A percentile compares a stretch with the other conserved stretches of the same genome.
Conservation (phyloP, 2,888 invertebrate species). For the Agriopis leucophaearia region DNA sequence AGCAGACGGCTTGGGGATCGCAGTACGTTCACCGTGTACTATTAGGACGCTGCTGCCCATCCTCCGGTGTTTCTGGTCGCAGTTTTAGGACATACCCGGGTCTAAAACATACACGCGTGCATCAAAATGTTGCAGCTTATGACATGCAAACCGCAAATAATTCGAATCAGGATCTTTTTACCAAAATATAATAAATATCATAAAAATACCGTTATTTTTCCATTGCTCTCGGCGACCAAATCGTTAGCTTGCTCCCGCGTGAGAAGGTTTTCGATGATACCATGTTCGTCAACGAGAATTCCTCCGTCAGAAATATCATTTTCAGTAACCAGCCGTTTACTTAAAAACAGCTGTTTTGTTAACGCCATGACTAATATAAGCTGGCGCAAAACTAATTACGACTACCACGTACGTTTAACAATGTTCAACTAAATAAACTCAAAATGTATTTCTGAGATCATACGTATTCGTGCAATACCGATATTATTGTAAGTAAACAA, state of each 20-base stretch:
- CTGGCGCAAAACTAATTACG: conserved; percentile 46
- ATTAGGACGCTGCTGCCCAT: no score
- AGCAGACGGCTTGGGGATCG: no score
- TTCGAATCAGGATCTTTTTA: conserved; percentile 18
- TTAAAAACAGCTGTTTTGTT: conserved; percentile 75
- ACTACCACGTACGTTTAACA: conserved; percentile 49
- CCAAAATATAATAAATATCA: conserved; percentile 24
- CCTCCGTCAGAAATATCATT: conserved; percentile 85
- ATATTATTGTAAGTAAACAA: conserved; percentile 50
- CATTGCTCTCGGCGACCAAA: conserved; percentile 74
- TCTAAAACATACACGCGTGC: background rate
- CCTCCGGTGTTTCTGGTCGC: no score
- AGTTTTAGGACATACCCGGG: no score
- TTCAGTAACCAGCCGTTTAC: conserved; percentile 82
- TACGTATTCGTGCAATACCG: conserved; percentile 36
- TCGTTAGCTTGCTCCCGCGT: conserved; percentile 77
- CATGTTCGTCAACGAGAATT: conserved; percentile 86
- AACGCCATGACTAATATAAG: conserved; percentile 55
- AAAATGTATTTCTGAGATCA: conserved; percentile 41
- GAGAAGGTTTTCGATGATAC: conserved; percentile 85
- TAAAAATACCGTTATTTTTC: conserved; percentile 81
- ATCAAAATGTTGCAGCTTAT: background rate
- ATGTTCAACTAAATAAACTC: conserved; percentile 52
- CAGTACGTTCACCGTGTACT: no score
- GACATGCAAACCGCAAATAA: conserved; percentile 1